Percentiles rank a stretch among this genome's conserved stretches.
Conservation (phyloP, 2,797 vertebrate species). For the Sebastes nivosus region DNA sequence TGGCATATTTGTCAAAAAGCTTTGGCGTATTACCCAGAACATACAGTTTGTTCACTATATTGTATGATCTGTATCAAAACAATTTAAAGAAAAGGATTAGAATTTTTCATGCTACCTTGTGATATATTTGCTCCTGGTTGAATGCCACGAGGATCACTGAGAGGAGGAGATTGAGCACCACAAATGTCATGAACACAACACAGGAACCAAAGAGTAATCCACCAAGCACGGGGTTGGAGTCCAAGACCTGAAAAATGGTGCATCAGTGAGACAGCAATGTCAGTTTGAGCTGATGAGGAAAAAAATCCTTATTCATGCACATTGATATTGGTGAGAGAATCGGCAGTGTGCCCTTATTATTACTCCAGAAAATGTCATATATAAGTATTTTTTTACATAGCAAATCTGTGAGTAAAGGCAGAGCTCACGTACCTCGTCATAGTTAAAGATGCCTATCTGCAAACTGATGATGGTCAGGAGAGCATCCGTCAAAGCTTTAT, state of each 20-base stretch:
- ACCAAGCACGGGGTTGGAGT: slow-evolving; percentile 85
- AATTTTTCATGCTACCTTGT: slow-evolving; percentile 81
- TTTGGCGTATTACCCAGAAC: neutral
- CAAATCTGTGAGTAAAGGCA: neutral
- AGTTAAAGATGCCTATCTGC: slow-evolving; percentile 95
- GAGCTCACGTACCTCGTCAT: slow-evolving; percentile 84
- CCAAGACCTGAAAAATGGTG: slow-evolving; percentile 83
- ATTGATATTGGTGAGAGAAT: neutral
- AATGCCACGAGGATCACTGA: slow-evolving; percentile 92
- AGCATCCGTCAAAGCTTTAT: slow-evolving; percentile 87
- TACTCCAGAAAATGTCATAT: neutral
- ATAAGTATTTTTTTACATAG: neutral
- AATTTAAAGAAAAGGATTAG: neutral
- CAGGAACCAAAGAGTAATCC: slow-evolving; percentile 92
- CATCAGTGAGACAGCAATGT: neutral
- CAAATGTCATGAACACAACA: slow-evolving; percentile 90
- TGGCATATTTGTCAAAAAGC: neutral
- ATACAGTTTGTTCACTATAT: neutral
- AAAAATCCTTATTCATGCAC: neutral
- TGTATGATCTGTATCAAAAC: neutral
- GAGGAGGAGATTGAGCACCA: slow-evolving; percentile 92
- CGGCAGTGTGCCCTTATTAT: neutral
- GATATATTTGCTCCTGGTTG: slow-evolving; percentile 86
- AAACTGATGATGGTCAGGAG: slow-evolving; percentile 88
- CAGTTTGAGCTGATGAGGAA: neutral